Base-by-base conservation (phyloP, 2,888 invertebrate genomes). In the Sminthurinus aureus region DNA sequence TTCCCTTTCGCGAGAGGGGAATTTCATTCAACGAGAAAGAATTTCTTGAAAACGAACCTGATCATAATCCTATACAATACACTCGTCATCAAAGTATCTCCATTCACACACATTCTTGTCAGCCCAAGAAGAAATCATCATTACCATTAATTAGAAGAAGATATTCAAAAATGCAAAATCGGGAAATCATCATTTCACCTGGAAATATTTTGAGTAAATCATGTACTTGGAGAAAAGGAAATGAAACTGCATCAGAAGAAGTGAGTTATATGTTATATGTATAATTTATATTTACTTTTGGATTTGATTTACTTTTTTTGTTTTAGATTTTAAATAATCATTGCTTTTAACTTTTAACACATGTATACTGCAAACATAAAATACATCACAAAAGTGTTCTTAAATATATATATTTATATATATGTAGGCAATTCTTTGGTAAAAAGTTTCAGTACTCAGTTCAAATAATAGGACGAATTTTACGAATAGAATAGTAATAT, bases 171-270 rank as follows among this genome's bases (percentile, higher is more conserved):
- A 81, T 69, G 74, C 81, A 80, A 64, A 81, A 76, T 76, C 79
- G 83, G 26, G 83, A 85, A 78, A 26, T 85, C 13, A 79, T 82
- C 12, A 82, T 85, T 66, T 85, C 86, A 50, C 86, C 87, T 50
- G 88, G 87, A 24, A 88, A 88, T 73, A 86, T 88, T 82, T 77
- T 88, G 22, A 86, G 84, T 79, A 87, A 87, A 77, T 81, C 87
- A 11, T 77, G 87, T n/a, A 83, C 85, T 12, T 86, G 85, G 83
- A 83, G 84, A 24, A 87, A 87, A 77, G 88, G 88, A 75, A 87
- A 77, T 80, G 87, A 88, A 24, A 82, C 85, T 76, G 84, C 86
- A 38, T 83, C 85, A 64, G 88, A 88, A 26, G 88, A 88, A 84
- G 88, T 88, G 76, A 84, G 86, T 38, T 38, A 38, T 38, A 38